A percentile compares a stretch with the other conserved stretches of the same genome.
These are phyloP conservation scores for Neodiprion pinetum DNA, from an alignment of 1,140 invertebrate genomes.

Conservation along the genomic window DNA sequence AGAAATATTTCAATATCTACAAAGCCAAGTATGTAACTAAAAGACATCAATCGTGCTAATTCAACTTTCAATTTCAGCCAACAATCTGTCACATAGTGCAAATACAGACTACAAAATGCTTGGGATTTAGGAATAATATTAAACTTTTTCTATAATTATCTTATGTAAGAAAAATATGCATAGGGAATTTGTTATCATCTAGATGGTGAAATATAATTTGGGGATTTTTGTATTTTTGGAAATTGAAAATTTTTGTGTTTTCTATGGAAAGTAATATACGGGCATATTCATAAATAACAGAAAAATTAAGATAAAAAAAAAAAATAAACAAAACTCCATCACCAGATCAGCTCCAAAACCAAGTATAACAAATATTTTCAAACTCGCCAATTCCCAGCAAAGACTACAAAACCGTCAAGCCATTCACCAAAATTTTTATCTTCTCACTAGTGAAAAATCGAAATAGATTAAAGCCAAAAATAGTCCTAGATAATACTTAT, in stretches of 20 bases:
- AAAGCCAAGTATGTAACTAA: not conserved
- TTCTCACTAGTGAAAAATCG: not conserved
- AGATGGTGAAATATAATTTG: not conserved
- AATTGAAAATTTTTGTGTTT: not conserved
- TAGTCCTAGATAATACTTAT: no score
- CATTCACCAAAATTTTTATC: slow-evolving; percentile 36
- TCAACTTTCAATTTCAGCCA: not conserved
- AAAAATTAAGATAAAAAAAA: slow-evolving; percentile 11
- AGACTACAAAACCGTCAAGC: slow-evolving; percentile 42
- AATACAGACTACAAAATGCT: slow-evolving; percentile 7
- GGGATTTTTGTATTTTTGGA: not conserved
- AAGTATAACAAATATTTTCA: slow-evolving; percentile 20
- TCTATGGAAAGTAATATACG: slow-evolving; percentile 6
- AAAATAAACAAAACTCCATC: slow-evolving; percentile 32
- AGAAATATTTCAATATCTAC: not conserved
- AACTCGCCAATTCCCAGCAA: slow-evolving; percentile 15
- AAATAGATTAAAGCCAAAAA: not conserved
- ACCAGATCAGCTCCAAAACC: slow-evolving; percentile 37
- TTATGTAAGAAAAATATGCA: not conserved
- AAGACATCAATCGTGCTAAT: slow-evolving; percentile 5
- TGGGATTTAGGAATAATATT: not conserved
- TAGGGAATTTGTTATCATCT: not conserved
- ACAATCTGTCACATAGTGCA: slow-evolving; percentile 4
- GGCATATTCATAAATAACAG: slow-evolving; percentile 2
- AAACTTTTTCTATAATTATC: not conserved